Conservation (phyloP, 1,140 invertebrate species). For the Drosophila repletoides region DNA sequence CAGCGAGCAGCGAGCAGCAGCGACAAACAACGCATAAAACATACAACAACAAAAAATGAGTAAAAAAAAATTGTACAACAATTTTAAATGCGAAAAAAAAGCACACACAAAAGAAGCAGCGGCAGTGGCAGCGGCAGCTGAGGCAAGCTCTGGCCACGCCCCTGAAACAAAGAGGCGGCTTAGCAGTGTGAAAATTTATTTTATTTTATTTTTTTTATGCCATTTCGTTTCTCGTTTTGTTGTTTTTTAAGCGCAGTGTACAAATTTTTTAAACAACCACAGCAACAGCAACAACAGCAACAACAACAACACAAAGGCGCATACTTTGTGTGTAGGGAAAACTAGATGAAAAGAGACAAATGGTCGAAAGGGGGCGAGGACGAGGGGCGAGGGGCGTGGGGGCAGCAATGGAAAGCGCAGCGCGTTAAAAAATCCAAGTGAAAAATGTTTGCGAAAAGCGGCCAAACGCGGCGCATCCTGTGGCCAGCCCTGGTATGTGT, state of each 20-base stretch:
- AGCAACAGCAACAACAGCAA: constrained; percentile 3
- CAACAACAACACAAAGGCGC: constrained; percentile 19
- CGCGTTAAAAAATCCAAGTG: constrained; percentile 31
- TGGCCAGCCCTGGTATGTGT: constrained; percentile 36
- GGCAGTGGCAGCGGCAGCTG: constrained; percentile 11
- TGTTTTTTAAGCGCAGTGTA: constrained; percentile 41
- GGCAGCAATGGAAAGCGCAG: constrained; percentile 9
- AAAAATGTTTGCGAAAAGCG: constrained; percentile 40
- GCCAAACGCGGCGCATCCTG: constrained; percentile 42
- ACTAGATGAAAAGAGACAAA: constrained; percentile 40
- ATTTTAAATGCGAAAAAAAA: constrained; percentile 15
- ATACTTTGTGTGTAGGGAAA: constrained; percentile 26
- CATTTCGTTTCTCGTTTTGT: constrained; percentile 47
- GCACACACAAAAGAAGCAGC: constrained; percentile 10
- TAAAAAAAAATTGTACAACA: constrained; percentile 14
- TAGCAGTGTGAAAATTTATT: constrained; percentile 41
- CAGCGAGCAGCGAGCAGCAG: neutral
- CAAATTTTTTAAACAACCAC: constrained; percentile 39
- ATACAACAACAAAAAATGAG: constrained; percentile 23
- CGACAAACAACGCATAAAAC: constrained; percentile 31
- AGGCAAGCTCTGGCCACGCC: constrained; percentile 29
- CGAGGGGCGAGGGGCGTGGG: neutral
- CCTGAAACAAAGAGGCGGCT: constrained; percentile 37
- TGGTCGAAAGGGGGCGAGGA: neutral
- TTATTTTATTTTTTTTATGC: constrained; percentile 51